phyloP scores from a whole-genome alignment of 2,113 vertebrate species.

The Myrmecobius fasciatus region DNA sequence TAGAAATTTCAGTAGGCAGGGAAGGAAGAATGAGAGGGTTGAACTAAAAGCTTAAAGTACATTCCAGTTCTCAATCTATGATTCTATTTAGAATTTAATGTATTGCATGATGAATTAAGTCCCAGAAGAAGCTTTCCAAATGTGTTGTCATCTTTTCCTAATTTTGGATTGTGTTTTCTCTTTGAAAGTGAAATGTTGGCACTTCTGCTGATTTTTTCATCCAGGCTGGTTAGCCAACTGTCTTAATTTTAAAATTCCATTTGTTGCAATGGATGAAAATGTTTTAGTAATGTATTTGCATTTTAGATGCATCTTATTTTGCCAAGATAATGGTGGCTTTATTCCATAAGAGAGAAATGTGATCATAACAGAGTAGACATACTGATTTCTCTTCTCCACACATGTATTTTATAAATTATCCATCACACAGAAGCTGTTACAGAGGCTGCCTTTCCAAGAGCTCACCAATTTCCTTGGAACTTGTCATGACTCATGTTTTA shows the following conservation, averaged over 20 bases:
- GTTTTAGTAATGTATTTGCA: conserved; percentile 72
- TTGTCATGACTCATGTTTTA: conserved; percentile 52
- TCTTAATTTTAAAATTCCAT: conserved; percentile 76
- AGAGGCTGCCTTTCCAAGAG: conserved; percentile 58
- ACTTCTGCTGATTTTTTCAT: conserved; percentile 66
- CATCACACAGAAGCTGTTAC: background rate
- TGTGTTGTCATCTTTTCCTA: conserved; percentile 73
- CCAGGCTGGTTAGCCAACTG: conserved; percentile 76
- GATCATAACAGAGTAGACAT: conserved; percentile 34
- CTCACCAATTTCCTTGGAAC: conserved; percentile 57
- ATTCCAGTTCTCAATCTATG: background rate
- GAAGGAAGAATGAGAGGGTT: background rate
- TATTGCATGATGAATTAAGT: conserved; percentile 47
- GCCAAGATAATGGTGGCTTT: conserved; percentile 56
- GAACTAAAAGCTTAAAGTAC: background rate
- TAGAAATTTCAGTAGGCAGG: background rate
- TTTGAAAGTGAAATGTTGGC: conserved; percentile 71
- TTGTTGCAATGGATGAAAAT: conserved; percentile 76
- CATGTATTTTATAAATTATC: conserved; percentile 61
- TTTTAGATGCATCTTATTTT: conserved; percentile 70
- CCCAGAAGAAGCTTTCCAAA: conserved; percentile 58
- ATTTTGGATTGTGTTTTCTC: conserved; percentile 73
- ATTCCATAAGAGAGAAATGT: conserved; percentile 51
- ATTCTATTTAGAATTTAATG: conserved; percentile 63
- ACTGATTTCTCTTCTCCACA: conserved; percentile 53